Base-by-base conservation (phyloP, 2,797 vertebrate species). In the Staurois parvus region DNA sequence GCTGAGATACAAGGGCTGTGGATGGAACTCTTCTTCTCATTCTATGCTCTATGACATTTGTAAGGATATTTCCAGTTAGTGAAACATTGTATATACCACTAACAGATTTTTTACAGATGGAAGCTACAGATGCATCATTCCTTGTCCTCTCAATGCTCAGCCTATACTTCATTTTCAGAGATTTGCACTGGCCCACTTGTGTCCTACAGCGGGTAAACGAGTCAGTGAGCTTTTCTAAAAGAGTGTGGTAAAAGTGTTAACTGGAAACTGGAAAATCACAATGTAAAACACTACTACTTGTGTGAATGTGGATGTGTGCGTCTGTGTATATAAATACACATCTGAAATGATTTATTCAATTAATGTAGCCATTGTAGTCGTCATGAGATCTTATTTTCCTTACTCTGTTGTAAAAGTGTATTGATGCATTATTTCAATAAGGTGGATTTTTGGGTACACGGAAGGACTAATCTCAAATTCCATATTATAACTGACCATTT, bases 141-240 rank as follows among this genome's bases (percentile, higher is more conserved):
- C 68, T 64, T 40, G 32, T 77, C 42, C 73, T 45, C 28, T 56
- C 30, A 32, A 32, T 84, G 28, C 52, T 73, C 15, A 68, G 28
- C 24, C 26, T 56, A 80, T 32, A 19, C 21, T 26, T 32, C 3
- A 56, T 72, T 69, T 78, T 56, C 52, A 26, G 11, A 79, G 26
- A 78, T 84, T 84, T 78, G 75, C 74, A 84, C 83, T 84, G 83
- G 72, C 64, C 64, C 29, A 21, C 37, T 42, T 62, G 68, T 79
- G 48, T 70, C 32, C 77, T 79, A 37, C 24, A 42, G 21, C 9
- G 24, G 70, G 37, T n/a, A 40, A 37, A 70, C 42, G 73, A 68
- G 69, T 74, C 76, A 74, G 42, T 79, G 40, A 80, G 48, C 69
- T 70, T 42, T 30, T 70, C n/a, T 66, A 62, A 59, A 0, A 48